Base-by-base conservation (phyloP, 2,797 vertebrate genomes). In the Schizothorax lantsangensis region DNA sequence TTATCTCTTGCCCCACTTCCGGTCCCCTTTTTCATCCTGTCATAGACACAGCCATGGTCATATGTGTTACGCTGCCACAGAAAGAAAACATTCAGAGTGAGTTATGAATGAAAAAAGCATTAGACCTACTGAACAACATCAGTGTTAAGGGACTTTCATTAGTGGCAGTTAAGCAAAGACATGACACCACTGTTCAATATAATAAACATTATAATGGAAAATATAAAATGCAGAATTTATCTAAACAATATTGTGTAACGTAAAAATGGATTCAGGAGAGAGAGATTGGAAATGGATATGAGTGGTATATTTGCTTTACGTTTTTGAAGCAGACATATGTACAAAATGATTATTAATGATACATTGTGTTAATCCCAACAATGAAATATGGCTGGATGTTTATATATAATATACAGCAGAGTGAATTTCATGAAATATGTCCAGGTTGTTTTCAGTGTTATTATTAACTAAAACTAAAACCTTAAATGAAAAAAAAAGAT, bases 41-140 rank as follows among this genome's bases (percentile, higher is more conserved):
- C 92, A 88, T 84, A 91, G 87, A 91, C 19, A 2, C 85, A 47
- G 54, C 93, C 40, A 89, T 94, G 95, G 83, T 92, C 93, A 79
- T 95, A 94, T 88, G 87, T 23, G 92, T 94, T 95, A 12, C 87
- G 90, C 92, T 94, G 93, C 87, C 89, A 91, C 77, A 83, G 49
- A 38, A 74, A 38, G 59, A 26, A 83, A 69, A 54, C 14, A 66
- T 77, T 26, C 10, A 78, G 17, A 69, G 23, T 49, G 57, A 64
- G 72, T 52, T 36, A 38, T n/a, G 72, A 21, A 40, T 11, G 17
- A 77, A 40, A 38, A 7, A 43, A 77, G 83, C 84, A 72, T 79
- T 71, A 72, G 12, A 38, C 6, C 1, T 14, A 11, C n/a, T 36
- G 62, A 5, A 23, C 30, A 81, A 82, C 57, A 64, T n/a, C 8